These are phyloP conservation scores for Acrocephalus kingi DNA, from an alignment of 2,113 vertebrate genomes.

Conservation along the genomic window DNA sequence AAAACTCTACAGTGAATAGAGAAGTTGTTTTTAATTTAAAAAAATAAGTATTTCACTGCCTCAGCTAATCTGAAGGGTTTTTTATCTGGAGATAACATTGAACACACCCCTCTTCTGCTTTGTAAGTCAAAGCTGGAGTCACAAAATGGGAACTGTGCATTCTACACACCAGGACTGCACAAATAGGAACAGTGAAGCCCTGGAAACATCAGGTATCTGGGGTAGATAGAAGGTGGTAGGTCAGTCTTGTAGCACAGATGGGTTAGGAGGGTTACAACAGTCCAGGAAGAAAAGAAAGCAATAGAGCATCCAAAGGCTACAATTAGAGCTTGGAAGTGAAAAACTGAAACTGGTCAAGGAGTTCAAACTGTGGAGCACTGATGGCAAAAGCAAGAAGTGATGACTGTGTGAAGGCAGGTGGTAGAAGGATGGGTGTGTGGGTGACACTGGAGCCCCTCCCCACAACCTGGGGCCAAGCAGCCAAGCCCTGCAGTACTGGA, in stretches of 20 bases:
- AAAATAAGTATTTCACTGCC: background rate
- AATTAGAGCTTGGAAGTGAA: background rate
- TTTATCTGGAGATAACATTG: background rate
- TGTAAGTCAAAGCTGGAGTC: background rate
- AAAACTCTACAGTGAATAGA: background rate
- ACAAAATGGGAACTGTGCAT: background rate
- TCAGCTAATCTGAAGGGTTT: background rate
- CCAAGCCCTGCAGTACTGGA: rapidly evolving
- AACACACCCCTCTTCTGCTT: rapidly evolving
- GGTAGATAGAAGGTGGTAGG: background rate
- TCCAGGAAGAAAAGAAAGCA: background rate
- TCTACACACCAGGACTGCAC: background rate
- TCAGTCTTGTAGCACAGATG: background rate
- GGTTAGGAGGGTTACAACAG: background rate
- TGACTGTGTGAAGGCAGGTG: background rate
- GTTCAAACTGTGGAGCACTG: background rate
- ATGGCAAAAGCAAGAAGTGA: background rate
- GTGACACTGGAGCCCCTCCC: background rate
- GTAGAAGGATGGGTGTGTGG: background rate
- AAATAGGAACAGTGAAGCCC: background rate
- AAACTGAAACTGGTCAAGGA: background rate
- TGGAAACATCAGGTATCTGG: rapidly evolving
- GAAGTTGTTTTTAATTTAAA: background rate
- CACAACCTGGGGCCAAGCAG: background rate
- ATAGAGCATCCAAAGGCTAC: background rate